A percentile compares a stretch with the other conserved stretches of the same genome.
Conservation (phyloP, 2,797 vertebrate species). For the Mormyrus proboscirostris region DNA sequence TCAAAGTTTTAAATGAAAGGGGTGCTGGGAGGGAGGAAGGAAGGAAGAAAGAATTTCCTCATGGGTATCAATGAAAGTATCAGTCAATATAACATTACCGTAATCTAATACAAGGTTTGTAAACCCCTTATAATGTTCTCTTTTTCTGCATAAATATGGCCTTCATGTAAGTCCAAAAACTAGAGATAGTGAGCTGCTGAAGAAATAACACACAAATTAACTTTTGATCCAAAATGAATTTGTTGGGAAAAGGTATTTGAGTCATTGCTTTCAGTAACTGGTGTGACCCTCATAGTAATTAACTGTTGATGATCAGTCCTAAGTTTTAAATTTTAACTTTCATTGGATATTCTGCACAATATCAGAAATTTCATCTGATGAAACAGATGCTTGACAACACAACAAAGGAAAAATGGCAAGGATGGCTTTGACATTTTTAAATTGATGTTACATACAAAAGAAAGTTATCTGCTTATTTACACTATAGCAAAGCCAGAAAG, state of each 20-base stretch:
- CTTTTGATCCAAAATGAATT: background rate
- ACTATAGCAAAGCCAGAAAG: background rate
- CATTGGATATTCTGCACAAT: background rate
- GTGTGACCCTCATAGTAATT: background rate
- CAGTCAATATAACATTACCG: background rate
- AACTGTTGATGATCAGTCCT: background rate
- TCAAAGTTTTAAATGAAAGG: background rate
- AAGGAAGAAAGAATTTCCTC: too few species aligned
- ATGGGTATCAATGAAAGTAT: background rate
- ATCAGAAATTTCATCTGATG: background rate
- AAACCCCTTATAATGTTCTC: background rate
- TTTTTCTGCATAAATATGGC: too few species aligned
- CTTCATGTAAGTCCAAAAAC: too few species aligned
- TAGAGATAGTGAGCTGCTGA: background rate
- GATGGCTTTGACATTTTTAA: background rate
- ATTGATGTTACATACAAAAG: background rate
- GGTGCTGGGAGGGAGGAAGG: too few species aligned
- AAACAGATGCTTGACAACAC: background rate
- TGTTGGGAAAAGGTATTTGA: background rate
- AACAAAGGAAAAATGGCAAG: background rate
- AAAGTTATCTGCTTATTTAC: background rate
- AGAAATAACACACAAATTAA: background rate
- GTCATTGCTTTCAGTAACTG: background rate
- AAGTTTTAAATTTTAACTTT: background rate
- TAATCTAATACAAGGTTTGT: background rate